Evolutionary conservation across 2,888 invertebrate genomes (phyloP).

Genomic region (Blomia tropicalis): DNA sequence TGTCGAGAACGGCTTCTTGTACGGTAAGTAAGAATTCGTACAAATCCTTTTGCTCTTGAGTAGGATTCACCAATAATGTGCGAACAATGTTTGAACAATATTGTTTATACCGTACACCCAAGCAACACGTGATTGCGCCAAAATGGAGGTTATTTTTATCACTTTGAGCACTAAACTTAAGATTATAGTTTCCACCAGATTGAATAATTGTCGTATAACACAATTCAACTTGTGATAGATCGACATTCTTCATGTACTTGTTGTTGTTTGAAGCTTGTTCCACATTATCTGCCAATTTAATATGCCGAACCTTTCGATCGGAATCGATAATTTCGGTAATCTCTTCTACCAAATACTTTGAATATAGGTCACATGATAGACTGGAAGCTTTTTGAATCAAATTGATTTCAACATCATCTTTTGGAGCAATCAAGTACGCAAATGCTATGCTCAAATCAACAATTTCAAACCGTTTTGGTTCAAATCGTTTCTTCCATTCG

Average conservation of each 20-base stretch:
- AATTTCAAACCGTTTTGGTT: conserved; percentile 60
- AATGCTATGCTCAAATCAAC: conserved; percentile 68
- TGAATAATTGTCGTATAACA: conserved; percentile 98
- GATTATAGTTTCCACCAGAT: conserved; percentile 89
- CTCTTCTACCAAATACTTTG: conserved; percentile 87
- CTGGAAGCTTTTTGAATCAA: conserved; percentile 79
- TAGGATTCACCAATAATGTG: conserved; percentile 88
- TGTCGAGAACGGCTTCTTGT: conserved; percentile 75
- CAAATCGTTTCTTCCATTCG: conserved; percentile 64
- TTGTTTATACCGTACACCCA: conserved; percentile 86
- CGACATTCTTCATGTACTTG: conserved; percentile 80
- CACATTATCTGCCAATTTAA: conserved; percentile 81
- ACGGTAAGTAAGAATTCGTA: conserved; percentile 77
- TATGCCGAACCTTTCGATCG: conserved; percentile 93
- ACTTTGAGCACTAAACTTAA: conserved; percentile 88
- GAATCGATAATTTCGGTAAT: conserved; percentile 97
- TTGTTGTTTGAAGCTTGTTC: conserved; percentile 84
- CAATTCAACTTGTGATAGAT: conserved; percentile 76
- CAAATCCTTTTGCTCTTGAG: conserved; percentile 54
- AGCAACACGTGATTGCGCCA: conserved; percentile 81
- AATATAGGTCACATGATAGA: conserved; percentile 85
- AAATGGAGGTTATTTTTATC: conserved; percentile 88
- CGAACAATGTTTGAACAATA: conserved; percentile 96
- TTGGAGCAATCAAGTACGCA: conserved; percentile 75
- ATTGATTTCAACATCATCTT: conserved; percentile 79